Base-by-base conservation (phyloP, 1,140 invertebrate species). In the Telenomus remus region DNA sequence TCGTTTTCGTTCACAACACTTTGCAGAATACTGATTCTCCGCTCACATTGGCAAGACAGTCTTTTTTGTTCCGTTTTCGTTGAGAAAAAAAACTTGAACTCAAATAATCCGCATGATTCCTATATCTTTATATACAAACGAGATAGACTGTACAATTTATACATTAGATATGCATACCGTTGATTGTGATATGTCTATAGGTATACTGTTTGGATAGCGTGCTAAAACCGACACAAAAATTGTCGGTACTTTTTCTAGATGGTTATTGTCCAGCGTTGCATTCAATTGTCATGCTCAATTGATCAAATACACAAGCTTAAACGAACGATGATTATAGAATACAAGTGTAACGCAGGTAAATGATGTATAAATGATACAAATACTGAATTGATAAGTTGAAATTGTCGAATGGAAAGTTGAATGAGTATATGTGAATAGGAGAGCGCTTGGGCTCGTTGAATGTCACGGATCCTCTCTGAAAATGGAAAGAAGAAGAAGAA, bases 111-210 rank as follows among this genome's bases (percentile, higher is more conserved):
- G 14, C 13, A 7, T 37, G 54, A 13, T 72, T 43, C 43, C 60
- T 72, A n/a, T n/a, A 65, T 54, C 19, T 15, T 53, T 73, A 73
- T 73, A 60, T 65, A 72, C 61, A 65, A 72, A 65, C 54, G 43
- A 60, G 46, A 59, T 65, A 35, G 49, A 65, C 50, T 73, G 55
- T 73, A 73, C 70, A 73, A n/a, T 73, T 73, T 72, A 51, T 72
- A 72, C 69, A 65, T 48, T 43, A 54, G 60, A 72, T 60, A 64
- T 54, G 60, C 33, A 35, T 46, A 65, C 34, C 47, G 44, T 48
- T 64, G 47, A 72, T 19, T 51, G n/a, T n/a, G 59, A 71, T 72
- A 64, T 51, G 37, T 56, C 39, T 53, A 27, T 27, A 27, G 19
- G 14, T 55, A 51, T 14, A 34, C 57, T 44, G 39, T 15, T 64